Evolutionary conservation across 2,888 invertebrate genomes (phyloP).

Genomic region (Calliopum simillimum): DNA sequence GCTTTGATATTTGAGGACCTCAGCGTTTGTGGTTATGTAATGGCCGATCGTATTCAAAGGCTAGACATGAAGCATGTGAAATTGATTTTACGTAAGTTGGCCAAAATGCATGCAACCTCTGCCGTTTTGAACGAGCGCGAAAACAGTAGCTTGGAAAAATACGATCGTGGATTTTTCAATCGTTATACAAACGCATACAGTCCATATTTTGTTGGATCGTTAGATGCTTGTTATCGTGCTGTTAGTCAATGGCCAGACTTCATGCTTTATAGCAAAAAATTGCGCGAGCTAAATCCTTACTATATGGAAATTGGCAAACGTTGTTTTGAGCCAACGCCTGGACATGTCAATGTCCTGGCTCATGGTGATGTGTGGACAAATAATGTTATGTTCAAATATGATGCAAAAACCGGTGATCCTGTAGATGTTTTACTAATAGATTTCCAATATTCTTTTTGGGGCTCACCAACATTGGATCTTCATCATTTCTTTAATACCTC

Average conservation of each 20-base stretch:
- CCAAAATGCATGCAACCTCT: conserved; percentile 70
- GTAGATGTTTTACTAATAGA: conserved; percentile 62
- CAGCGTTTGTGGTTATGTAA: conserved; percentile 52
- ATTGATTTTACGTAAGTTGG: conserved; percentile 66
- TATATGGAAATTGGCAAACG: conserved; percentile 61
- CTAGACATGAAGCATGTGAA: conserved; percentile 66
- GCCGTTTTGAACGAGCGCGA: conserved; percentile 67
- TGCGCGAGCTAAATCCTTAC: conserved; percentile 52
- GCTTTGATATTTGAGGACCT: conserved; percentile 65
- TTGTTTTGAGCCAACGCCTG: conserved; percentile 55
- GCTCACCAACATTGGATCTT: conserved; percentile 64
- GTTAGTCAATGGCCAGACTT: conserved; percentile 59
- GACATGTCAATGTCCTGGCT: conserved; percentile 59
- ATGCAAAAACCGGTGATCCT: conserved; percentile 50
- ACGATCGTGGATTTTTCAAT: conserved; percentile 64
- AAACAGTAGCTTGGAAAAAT: conserved; percentile 51
- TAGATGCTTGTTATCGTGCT: conserved; percentile 56
- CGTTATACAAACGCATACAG: conserved; percentile 60
- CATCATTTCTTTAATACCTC: conserved; percentile 65
- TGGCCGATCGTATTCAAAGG: conserved; percentile 60
- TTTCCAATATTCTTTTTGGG: conserved; percentile 66
- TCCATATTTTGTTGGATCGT: conserved; percentile 57
- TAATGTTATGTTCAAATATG: conserved; percentile 63
- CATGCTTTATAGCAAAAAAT: conserved; percentile 56
- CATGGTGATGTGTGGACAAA: conserved; percentile 67